A percentile compares a stretch with the other conserved stretches of the same genome.
phyloP scores from a whole-genome alignment of 2,888 invertebrate genomes.

The Dione vanillae region DNA sequence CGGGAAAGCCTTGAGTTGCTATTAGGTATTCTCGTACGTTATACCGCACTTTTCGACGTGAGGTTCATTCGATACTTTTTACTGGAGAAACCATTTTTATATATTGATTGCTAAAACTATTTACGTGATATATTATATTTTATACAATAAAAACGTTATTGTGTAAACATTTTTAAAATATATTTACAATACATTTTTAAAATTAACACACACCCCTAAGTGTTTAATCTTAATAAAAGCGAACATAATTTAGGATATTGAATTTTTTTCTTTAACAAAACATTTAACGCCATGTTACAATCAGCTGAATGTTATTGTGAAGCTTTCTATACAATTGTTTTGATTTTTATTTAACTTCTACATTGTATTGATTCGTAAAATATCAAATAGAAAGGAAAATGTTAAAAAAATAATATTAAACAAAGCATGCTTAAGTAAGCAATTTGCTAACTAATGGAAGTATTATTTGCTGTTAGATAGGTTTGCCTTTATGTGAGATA shows the following conservation, averaged over 20 bases:
- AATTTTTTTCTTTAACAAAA: neutral
- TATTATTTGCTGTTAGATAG: neutral
- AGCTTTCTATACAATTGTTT: neutral
- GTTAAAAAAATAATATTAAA: neutral
- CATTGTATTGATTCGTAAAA: neutral
- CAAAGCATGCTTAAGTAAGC: neutral
- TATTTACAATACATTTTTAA: too few species aligned
- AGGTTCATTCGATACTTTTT: constrained; percentile 11
- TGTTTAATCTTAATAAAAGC: neutral
- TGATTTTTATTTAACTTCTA: neutral
- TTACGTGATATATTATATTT: neutral
- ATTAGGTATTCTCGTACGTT: constrained; percentile 45
- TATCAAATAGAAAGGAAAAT: neutral
- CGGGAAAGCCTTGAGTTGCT: constrained; percentile 37
- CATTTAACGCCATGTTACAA: neutral
- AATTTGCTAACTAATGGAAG: neutral
- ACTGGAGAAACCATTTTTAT: constrained; percentile 10
- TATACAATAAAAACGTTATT: neutral
- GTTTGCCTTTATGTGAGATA: neutral
- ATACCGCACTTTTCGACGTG: constrained; percentile 20
- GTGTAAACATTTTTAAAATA: neutral
- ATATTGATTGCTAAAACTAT: constrained; percentile 17
- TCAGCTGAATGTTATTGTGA: constrained; percentile 1
- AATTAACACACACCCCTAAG: too few species aligned
- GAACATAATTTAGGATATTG: neutral